phyloP scores from a whole-genome alignment of 2,888 invertebrate genomes.

The Heliconius sara region DNA sequence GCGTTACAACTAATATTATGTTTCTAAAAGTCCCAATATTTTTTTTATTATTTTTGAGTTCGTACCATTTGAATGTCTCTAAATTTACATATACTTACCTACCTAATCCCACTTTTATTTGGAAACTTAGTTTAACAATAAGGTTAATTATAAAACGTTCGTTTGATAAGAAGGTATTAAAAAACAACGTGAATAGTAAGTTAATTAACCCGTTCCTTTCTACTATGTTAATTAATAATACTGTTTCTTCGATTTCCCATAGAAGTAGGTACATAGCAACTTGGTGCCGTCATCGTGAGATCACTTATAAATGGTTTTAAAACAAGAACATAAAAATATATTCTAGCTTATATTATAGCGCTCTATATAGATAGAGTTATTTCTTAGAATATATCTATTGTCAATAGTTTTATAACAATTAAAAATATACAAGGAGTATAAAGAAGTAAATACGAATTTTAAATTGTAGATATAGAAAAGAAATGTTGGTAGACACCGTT shows the following conservation, averaged over 20 bases:
- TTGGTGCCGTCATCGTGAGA: slow-evolving; percentile 5
- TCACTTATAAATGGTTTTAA: slow-evolving; percentile 9
- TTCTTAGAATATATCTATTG: not conserved
- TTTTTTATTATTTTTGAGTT: no score
- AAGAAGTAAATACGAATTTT: not conserved
- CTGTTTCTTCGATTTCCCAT: slow-evolving; percentile 14
- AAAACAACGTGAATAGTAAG: slow-evolving; percentile 2
- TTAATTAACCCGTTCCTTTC: slow-evolving; percentile 7
- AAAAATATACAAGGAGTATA: not conserved
- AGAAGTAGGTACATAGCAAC: not conserved
- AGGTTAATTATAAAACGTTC: not conserved
- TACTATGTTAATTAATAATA: slow-evolving; percentile 20
- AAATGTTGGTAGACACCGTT: not conserved
- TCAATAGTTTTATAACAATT: no score
- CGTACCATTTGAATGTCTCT: not conserved
- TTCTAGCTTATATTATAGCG: not conserved
- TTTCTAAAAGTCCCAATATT: not conserved
- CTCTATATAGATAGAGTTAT: not conserved
- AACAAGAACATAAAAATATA: not conserved
- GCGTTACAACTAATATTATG: slow-evolving; percentile 10
- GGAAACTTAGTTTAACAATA: not conserved
- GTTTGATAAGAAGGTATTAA: not conserved
- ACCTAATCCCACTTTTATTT: not conserved
- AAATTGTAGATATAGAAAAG: not conserved
- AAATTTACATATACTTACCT: not conserved